Base-by-base conservation (phyloP, 2,113 vertebrate species). In the Rhinoptilus africanus region DNA sequence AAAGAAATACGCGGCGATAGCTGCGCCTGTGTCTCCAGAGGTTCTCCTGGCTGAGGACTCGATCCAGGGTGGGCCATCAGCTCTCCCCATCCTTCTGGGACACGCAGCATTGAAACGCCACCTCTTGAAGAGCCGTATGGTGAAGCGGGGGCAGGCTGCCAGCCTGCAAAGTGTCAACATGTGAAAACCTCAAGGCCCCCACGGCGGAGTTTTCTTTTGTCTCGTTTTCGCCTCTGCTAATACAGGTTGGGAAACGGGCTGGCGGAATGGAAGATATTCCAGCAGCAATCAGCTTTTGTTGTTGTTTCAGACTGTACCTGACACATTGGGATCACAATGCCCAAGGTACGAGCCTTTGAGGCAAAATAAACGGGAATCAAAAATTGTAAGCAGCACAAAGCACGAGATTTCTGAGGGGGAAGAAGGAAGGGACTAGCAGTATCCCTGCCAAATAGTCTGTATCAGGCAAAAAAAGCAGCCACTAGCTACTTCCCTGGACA, bases 301-400 rank as follows among this genome's bases (percentile, higher is more conserved):
- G n/a, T 39, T 26, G 32, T 67, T 86, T 63, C 39, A 83, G 34
- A 30, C 43, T 16, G 53, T 20, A 26, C 48, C 24, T 3, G 3
- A 8, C 1, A 3, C 2, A 3, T 5, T 60, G 51, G 60, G 41
- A 30, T 77, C 24, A 9, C 1, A 13, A 43, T 18, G 43, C 41
- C 41, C 32, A 27, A 11, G 13, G 35, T 18, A 28, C 0, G 0
- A 78, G 34, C 0, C 3, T 57, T n/a, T 20, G 11, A 0, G 1
- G 43, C 15, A 87, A 91, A 75, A 69, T 21, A 35, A n/a, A 39
- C 5, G 6, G 43, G 37, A 73, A 34, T 18, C 17, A 78, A 88
- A 68, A 75, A 32, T 0, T 69, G 59, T 11, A n/a, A 43, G 18
- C 6, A 39, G 57, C 27, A 60, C 59, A 71, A 69, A 66, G 5